These are phyloP conservation scores for Clamator glandarius DNA, from an alignment of 2,797 vertebrate species.

Conservation along the genomic window DNA sequence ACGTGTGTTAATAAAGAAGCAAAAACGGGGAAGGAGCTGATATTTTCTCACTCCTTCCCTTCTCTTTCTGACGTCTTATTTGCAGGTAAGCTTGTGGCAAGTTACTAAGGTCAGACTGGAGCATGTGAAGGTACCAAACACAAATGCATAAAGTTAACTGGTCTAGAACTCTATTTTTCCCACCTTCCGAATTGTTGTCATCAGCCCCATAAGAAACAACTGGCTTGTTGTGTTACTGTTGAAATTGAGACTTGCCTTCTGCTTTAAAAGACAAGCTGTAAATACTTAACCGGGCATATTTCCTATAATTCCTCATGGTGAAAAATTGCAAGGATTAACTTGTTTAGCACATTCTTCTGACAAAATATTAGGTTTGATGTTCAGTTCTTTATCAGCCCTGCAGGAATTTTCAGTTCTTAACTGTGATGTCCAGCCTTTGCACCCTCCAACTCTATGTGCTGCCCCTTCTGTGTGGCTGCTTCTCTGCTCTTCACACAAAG, in stretches of 20 bases:
- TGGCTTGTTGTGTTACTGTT: background rate
- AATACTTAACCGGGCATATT: background rate
- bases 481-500: background rate
- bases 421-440: background rate
- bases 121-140: background rate
- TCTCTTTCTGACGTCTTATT: background rate
- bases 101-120: background rate
- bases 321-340: background rate
- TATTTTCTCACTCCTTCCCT: background rate
- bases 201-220: background rate
- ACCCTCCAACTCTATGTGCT: accelerated
- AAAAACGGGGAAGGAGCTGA: background rate
- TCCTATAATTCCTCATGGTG: background rate
- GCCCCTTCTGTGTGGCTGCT: background rate
- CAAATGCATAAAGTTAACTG: background rate
- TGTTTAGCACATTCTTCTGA: background rate
- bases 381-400: background rate
- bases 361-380: background rate
- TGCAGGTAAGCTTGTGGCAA: background rate
- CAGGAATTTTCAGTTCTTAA: background rate
- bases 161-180: background rate
- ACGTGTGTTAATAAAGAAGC: background rate
- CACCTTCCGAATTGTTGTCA: background rate
- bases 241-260: background rate
- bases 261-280: background rate